Conservation (phyloP, 2,113 vertebrate genomes). For the Oreocharis arfaki region DNA sequence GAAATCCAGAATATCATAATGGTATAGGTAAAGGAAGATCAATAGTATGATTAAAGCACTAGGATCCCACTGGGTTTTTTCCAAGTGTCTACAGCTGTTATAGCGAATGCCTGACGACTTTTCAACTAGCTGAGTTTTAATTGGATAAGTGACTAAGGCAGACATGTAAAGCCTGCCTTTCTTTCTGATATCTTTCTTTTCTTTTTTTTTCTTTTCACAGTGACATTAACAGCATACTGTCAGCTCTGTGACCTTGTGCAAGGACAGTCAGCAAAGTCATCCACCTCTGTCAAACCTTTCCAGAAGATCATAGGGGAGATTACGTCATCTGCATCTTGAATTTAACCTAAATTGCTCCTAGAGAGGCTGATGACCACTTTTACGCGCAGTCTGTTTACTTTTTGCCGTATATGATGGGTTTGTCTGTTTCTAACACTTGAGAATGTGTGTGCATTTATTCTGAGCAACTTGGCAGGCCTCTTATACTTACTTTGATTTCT, state of each 20-base stretch:
- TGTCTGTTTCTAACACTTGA: not conserved
- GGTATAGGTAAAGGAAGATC: not conserved
- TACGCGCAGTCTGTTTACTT: not conserved
- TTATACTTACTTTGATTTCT: not conserved
- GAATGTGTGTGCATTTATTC: not conserved
- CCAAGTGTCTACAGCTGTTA: not conserved
- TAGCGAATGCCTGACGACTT: not conserved
- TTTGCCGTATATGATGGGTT: not conserved
- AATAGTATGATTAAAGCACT: not conserved
- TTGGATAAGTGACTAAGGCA: not conserved
- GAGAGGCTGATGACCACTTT: not conserved
- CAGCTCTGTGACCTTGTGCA: not conserved
- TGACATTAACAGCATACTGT: not conserved
- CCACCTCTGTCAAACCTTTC: not conserved
- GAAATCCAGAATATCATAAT: not conserved
- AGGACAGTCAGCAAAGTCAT: not conserved
- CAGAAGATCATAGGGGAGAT: not conserved
- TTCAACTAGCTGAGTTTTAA: not conserved
- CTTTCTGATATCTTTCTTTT: not conserved
- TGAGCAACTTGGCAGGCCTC: not conserved
- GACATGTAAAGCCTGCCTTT: not conserved
- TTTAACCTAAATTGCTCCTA: not conserved
- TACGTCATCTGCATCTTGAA: not conserved
- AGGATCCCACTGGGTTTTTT: not conserved
- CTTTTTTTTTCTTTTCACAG: not conserved